A percentile compares a stretch with the other conserved stretches of the same genome.
Evolutionary conservation across 92 coral and sea anemone genomes (phyloP).

Genomic region (Zoanthus gigantus): DNA sequence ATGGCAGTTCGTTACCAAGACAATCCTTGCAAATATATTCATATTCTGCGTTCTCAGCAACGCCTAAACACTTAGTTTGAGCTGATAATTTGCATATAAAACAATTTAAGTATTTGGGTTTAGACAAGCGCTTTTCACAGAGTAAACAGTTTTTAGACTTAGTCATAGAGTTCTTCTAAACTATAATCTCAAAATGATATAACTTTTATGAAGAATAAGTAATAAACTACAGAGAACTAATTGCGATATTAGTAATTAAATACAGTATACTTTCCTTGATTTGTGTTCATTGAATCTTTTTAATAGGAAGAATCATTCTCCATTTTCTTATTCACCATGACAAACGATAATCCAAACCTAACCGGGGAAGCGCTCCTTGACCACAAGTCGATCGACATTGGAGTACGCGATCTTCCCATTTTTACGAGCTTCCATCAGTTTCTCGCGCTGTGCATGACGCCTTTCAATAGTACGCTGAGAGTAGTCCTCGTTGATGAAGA

Average conservation of each 20-base stretch:
- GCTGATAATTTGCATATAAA: slow-evolving; percentile 24
- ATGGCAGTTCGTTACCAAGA: slow-evolving; percentile 23
- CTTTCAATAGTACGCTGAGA: neutral
- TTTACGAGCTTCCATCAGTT: slow-evolving; percentile 4
- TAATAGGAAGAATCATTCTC: too few species aligned
- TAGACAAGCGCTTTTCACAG: slow-evolving; percentile 13
- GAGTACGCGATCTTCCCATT: neutral
- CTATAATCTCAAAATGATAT: neutral
- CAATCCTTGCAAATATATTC: slow-evolving; percentile 18
- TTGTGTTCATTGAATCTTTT: too few species aligned
- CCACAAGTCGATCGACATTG: neutral
- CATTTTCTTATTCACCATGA: too few species aligned
- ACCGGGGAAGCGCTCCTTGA: too few species aligned
- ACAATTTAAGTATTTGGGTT: slow-evolving; percentile 7
- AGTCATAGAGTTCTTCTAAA: neutral
- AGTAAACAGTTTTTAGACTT: slow-evolving; percentile 11
- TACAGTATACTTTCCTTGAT: too few species aligned
- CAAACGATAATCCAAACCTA: too few species aligned
- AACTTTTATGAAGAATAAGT: too few species aligned
- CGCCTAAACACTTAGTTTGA: slow-evolving; percentile 14
- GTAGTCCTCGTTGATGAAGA: slow-evolving; percentile 11
- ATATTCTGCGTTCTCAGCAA: slow-evolving; percentile 14
- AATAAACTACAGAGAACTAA: too few species aligned
- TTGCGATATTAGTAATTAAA: too few species aligned
- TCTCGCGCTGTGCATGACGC: neutral